A percentile compares a stretch with the other conserved stretches of the same genome.
Evolutionary conservation across 2,888 invertebrate genomes (phyloP).

Genomic region (Drosophila acutilabella): DNA sequence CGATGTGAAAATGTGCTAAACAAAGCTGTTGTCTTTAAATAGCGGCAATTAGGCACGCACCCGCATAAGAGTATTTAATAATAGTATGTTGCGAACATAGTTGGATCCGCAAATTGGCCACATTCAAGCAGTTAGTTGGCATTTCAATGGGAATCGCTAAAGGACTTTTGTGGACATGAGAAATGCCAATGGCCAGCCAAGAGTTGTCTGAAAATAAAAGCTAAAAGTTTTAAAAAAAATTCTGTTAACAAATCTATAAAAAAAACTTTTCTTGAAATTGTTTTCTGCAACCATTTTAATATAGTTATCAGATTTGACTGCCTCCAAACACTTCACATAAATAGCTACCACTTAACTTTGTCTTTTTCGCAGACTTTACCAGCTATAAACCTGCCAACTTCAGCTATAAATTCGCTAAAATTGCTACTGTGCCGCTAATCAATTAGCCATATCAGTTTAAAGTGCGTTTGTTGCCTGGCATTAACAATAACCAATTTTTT

Average conservation of each 20-base stretch:
- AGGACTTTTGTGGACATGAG: constrained; percentile 54
- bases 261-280: no score
- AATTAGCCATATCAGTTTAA: constrained; percentile 24
- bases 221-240: no score
- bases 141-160: constrained; percentile 67
- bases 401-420: no score
- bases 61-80: constrained; percentile 53
- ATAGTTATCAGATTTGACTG: neutral
- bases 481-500: constrained; percentile 30
- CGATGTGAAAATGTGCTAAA: constrained; percentile 71
- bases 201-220: neutral
- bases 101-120: constrained; percentile 30
- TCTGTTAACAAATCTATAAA: no score
- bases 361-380: no score
- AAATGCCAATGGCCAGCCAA: constrained; percentile 59
- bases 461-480: constrained; percentile 49
- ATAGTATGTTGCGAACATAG: constrained; percentile 32
- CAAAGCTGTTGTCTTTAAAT: constrained; percentile 61
- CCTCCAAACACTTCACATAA: no score
- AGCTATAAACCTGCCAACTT: no score
- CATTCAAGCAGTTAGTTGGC: constrained; percentile 47
- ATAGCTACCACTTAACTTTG: no score
- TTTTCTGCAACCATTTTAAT: no score
- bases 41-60: constrained; percentile 73
- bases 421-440: no score